These are phyloP conservation scores for Alosa alosa DNA, from an alignment of 2,113 vertebrate species.

Conservation along the genomic window DNA sequence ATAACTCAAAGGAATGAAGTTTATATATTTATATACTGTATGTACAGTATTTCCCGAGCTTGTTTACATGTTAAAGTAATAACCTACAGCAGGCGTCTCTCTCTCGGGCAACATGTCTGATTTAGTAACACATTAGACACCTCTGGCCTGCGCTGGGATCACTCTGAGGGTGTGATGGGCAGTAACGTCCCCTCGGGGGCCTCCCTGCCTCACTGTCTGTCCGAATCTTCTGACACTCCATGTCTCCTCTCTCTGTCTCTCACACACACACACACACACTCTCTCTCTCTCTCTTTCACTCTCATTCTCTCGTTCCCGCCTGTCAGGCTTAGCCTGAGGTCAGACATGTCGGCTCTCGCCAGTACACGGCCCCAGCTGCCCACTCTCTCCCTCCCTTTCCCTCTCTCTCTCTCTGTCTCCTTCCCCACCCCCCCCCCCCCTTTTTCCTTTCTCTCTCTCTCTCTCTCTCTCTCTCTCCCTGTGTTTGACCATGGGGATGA, in stretches of 20 bases:
- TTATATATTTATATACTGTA: background rate
- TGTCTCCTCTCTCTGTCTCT: background rate
- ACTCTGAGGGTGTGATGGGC: background rate
- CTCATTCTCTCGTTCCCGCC: background rate
- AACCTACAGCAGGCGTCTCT: background rate
- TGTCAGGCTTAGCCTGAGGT: background rate
- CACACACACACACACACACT: background rate
- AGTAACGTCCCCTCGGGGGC: background rate
- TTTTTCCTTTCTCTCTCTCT: background rate
- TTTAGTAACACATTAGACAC: constrained; percentile 4
- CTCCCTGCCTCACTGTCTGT: background rate
- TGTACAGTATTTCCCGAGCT: background rate
- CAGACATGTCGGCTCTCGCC: background rate
- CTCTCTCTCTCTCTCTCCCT: background rate
- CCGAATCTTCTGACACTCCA: background rate
- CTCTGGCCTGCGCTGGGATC: background rate
- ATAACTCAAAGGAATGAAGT: background rate
- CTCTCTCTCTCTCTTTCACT: background rate
- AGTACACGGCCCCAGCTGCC: background rate
- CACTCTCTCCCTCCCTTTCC: background rate
- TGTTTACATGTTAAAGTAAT: background rate
- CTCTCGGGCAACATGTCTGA: background rate
- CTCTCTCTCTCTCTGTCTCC: background rate
- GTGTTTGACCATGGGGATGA: background rate
- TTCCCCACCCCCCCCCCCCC: background rate